Percentiles rank a stretch among this genome's conserved stretches.
phyloP scores from a whole-genome alignment of 23 tunicate genomes.

The Styela clava region DNA sequence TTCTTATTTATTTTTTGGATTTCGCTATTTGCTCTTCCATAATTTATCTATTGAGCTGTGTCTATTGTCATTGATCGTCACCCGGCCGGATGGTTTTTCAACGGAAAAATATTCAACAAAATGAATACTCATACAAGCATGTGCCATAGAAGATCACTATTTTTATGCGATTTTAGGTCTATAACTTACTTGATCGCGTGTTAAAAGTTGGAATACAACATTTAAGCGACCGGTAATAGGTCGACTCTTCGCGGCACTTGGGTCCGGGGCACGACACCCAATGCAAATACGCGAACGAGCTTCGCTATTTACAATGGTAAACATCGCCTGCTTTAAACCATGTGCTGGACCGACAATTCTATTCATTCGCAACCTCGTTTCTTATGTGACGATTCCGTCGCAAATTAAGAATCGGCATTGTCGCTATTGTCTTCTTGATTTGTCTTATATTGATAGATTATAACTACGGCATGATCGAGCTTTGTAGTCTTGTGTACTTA shows the following conservation, averaged over 20 bases:
- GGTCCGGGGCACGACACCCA: slow-evolving; percentile 28
- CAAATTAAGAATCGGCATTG: background rate
- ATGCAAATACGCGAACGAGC: slow-evolving; percentile 13
- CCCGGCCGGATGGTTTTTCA: background rate
- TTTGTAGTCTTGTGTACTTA: background rate
- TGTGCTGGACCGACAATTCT: background rate
- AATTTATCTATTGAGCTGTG: background rate
- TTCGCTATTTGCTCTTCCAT: slow-evolving; percentile 4
- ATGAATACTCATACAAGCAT: too few relatives aligned
- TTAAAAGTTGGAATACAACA: too few relatives aligned
- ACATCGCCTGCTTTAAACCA: slow-evolving; percentile 14
- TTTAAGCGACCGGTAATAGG: too few relatives aligned
- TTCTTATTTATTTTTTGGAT: slow-evolving; percentile 18
- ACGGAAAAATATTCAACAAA: too few relatives aligned
- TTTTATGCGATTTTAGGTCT: too few relatives aligned
- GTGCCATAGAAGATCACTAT: too few relatives aligned
- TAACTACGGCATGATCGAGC: background rate
- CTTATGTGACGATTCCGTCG: background rate
- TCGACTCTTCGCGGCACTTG: slow-evolving; percentile 1
- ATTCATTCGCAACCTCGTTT: background rate
- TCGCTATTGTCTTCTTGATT: background rate
- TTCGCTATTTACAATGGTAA: slow-evolving; percentile 17
- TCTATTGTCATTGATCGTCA: background rate
- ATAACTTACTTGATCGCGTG: background rate
- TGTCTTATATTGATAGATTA: background rate